phyloP scores from a whole-genome alignment of 2,888 invertebrate species.

The Drosophila picticornis region DNA sequence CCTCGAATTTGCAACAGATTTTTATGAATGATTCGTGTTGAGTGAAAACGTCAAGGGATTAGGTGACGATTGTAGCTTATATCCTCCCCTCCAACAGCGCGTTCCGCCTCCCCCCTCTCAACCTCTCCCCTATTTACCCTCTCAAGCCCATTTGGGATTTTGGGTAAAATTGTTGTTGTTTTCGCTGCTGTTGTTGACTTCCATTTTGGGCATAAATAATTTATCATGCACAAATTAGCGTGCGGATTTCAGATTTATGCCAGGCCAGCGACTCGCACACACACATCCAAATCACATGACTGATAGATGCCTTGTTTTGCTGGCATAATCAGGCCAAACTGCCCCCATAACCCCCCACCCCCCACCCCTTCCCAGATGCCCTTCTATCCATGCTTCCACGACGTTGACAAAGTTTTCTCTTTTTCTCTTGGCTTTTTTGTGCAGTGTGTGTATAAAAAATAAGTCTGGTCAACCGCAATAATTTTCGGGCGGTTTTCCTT shows the following conservation, averaged over 20 bases:
- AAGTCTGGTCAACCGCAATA: constrained; percentile 77
- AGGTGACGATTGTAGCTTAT: constrained; percentile 41
- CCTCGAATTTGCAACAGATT: constrained; percentile 36
- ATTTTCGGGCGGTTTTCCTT: constrained; percentile 59
- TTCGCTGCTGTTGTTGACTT: constrained; percentile 44
- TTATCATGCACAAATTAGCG: constrained; percentile 83
- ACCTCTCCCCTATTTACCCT: neutral
- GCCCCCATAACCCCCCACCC: neutral
- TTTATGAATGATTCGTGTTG: constrained; percentile 64
- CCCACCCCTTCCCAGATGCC: neutral
- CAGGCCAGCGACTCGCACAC: constrained; percentile 34
- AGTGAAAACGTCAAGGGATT: constrained; percentile 54
- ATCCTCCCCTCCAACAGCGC: neutral
- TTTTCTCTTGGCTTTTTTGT: constrained; percentile 40
- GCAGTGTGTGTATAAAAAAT: constrained; percentile 50
- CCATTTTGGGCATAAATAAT: constrained; percentile 82
- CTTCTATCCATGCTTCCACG: neutral
- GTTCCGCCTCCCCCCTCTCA: neutral
- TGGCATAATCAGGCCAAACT: constrained; percentile 41
- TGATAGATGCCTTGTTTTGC: constrained; percentile 66
- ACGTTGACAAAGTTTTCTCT: constrained; percentile 58
- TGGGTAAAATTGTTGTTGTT: constrained; percentile 37
- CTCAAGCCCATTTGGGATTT: constrained; percentile 16
- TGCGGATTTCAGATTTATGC: constrained; percentile 66
- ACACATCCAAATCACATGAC: constrained; percentile 44